These are phyloP conservation scores for Enteromius trimaculatus DNA, from an alignment of 2,797 vertebrate genomes.

Conservation along the genomic window DNA sequence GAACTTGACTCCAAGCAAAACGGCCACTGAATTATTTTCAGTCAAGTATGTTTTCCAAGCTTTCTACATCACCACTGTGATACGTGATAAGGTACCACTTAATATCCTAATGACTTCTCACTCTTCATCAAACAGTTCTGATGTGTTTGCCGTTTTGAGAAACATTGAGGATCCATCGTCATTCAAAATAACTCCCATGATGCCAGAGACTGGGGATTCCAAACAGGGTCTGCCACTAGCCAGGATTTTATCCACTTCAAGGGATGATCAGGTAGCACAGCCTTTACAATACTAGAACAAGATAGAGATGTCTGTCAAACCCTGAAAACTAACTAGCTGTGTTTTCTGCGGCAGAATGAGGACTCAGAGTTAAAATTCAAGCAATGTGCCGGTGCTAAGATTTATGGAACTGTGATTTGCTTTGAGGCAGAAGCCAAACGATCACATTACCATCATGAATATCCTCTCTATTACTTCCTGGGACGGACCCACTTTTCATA, in stretches of 20 bases:
- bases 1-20: slow-evolving; percentile 66
- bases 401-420: slow-evolving; percentile 74
- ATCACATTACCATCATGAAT: slow-evolving; percentile 71
- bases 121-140: slow-evolving; percentile 67
- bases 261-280: slow-evolving; percentile 59
- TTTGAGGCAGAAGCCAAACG: slow-evolving; percentile 70
- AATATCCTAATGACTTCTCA: background rate
- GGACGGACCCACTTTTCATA: slow-evolving; percentile 70
- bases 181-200: slow-evolving; percentile 73
- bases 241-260: slow-evolving; percentile 24
- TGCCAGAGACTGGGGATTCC: slow-evolving; percentile 44
- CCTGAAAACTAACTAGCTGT: background rate
- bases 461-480: slow-evolving; percentile 78
- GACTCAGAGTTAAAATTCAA: slow-evolving; percentile 55
- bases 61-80: background rate
- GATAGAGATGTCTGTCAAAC: background rate
- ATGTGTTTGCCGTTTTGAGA: slow-evolving; percentile 76
- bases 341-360: slow-evolving; percentile 51
- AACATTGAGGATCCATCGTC: slow-evolving; percentile 70
- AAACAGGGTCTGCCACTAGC: background rate
- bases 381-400: slow-evolving; percentile 66
- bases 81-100: background rate
- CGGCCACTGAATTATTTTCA: slow-evolving; percentile 66
- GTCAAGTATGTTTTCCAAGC: slow-evolving; percentile 66
- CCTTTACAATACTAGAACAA: background rate